A percentile compares a stretch with the other conserved stretches of the same genome.
Evolutionary conservation across 2,113 vertebrate species (phyloP).

Genomic region (Nothoprocta pentlandii): DNA sequence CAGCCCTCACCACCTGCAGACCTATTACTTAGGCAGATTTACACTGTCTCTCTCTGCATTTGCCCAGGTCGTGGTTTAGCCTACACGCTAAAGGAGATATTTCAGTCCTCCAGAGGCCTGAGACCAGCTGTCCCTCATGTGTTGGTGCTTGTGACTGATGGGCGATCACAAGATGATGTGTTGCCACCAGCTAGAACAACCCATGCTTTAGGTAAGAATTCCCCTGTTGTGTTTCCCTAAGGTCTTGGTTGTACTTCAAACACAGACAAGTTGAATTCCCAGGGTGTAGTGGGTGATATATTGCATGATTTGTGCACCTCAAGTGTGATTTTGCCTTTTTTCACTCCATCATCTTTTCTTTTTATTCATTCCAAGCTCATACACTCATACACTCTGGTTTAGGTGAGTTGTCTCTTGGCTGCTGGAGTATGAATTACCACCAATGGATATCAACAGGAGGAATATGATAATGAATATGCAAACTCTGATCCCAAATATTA

Average conservation of each 20-base stretch:
- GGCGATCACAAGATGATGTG: conserved; percentile 89
- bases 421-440: not conserved
- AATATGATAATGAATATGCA: not conserved
- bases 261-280: not conserved
- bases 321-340: not conserved
- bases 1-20: not conserved
- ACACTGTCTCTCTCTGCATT: not conserved
- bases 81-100: conserved; percentile 85
- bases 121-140: conserved; percentile 80
- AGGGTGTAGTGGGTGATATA: accelerated
- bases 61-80: conserved; percentile 84
- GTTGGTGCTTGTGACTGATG: conserved; percentile 88
- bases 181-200: conserved; percentile 83
- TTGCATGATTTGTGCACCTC: not conserved
- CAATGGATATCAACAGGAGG: not conserved
- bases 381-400: not conserved
- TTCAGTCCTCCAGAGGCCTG: conserved; percentile 87
- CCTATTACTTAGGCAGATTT: not conserved
- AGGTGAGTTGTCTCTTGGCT: accelerated
- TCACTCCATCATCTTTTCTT: not conserved
- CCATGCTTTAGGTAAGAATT: conserved; percentile 80
- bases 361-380: not conserved
- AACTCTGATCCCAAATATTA: not conserved
- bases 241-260: not conserved
- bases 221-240: accelerated